phyloP scores from a whole-genome alignment of 2,113 vertebrate species.

The Campylomormyrus tamandua region DNA sequence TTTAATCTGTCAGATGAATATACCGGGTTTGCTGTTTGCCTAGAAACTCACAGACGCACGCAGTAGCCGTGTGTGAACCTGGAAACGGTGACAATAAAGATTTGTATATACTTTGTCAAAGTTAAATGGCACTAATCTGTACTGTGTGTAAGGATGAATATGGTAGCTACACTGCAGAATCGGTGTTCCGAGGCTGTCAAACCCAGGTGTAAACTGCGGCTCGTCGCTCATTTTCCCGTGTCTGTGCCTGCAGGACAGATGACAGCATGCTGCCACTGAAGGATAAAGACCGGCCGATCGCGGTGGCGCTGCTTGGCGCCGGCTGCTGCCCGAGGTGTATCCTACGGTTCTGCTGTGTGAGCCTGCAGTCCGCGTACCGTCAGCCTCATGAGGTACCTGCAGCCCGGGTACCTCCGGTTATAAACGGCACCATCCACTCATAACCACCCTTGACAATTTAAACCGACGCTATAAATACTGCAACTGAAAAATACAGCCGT shows the following conservation, averaged over 20 bases:
- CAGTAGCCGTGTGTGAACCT: not conserved
- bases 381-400: conserved; percentile 61
- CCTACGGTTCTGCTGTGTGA: conserved; percentile 81
- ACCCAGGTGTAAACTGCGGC: not conserved
- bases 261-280: conserved; percentile 67
- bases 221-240: not conserved
- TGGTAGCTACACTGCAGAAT: not conserved
- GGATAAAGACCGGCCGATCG: conserved; percentile 71
- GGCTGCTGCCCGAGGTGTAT: conserved; percentile 86
- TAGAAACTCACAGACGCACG: not conserved
- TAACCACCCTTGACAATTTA: not conserved
- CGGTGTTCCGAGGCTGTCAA: not conserved
- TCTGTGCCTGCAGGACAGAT: not conserved
- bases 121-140: not conserved
- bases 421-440: not conserved
- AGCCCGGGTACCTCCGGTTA: not conserved
- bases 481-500: not conserved
- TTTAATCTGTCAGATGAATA: not conserved
- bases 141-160: not conserved
- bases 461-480: not conserved
- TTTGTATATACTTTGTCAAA: not conserved
- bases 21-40: not conserved
- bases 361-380: conserved; percentile 65
- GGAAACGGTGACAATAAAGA: not conserved
- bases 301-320: conserved; percentile 63